phyloP scores from a whole-genome alignment of 2,113 vertebrate species.

The Megalops atlanticus region DNA sequence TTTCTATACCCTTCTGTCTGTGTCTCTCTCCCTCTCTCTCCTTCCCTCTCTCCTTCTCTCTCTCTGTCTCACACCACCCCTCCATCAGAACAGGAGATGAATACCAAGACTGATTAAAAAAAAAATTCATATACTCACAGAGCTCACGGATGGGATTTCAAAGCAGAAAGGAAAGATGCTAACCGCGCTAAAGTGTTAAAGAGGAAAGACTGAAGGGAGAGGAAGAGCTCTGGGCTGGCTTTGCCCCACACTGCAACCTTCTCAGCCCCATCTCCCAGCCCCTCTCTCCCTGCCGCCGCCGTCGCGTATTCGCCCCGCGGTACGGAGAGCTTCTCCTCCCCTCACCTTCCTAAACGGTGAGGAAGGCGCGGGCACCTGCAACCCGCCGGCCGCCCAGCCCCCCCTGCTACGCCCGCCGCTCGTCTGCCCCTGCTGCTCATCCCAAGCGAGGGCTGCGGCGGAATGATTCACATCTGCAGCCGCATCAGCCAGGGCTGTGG shows the following conservation, averaged over 20 bases:
- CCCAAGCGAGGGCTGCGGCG: no score
- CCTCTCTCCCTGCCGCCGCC: background rate
- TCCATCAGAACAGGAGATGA: slow-evolving; percentile 50
- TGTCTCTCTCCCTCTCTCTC: slow-evolving; percentile 7
- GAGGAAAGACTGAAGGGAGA: background rate
- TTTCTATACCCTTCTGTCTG: no score
- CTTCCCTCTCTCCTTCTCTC: background rate
- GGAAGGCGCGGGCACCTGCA: no score
- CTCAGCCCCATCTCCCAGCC: no score
- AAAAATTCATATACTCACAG: no score
- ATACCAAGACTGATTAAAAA: slow-evolving; percentile 34
- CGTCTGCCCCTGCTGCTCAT: background rate
- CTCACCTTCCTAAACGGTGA: no score
- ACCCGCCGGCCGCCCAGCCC: no score
- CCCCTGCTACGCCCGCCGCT: background rate
- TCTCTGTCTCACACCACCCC: slow-evolving; percentile 32
- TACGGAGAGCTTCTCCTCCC: no score
- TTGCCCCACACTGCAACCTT: background rate
- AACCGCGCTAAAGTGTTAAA: background rate
- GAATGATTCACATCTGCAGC: no score
- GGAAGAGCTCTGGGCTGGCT: background rate
- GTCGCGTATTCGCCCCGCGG: background rate
- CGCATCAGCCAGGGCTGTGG: no score
- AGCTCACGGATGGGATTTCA: slow-evolving; percentile 28
- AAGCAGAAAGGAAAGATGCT: background rate